phyloP scores from a whole-genome alignment of 2,113 vertebrate species.

The Oxyura jamaicensis region DNA sequence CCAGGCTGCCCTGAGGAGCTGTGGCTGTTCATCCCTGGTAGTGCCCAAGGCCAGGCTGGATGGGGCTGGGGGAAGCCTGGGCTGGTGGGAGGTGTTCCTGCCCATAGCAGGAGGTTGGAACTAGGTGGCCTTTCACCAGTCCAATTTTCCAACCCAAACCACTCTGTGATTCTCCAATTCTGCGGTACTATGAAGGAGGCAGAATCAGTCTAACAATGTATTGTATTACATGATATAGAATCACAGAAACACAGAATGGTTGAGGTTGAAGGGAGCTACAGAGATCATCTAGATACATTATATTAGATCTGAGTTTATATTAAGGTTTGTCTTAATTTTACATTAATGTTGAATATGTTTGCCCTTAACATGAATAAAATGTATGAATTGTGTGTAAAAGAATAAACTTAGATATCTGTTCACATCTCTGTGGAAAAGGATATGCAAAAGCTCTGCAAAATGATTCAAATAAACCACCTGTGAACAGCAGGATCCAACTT shows the following conservation, averaged over 20 bases:
- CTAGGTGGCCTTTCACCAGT: no score
- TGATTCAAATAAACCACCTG: background rate
- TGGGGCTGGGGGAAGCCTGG: no score
- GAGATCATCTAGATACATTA: no score
- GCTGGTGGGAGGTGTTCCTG: no score
- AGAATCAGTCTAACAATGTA: background rate
- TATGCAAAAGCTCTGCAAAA: background rate
- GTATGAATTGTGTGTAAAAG: background rate
- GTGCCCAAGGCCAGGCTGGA: no score
- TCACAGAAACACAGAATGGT: no score
- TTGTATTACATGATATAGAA: accelerated
- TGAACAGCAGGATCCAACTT: background rate
- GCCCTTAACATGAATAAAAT: background rate
- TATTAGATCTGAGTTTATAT: background rate
- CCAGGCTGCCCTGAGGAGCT: no score
- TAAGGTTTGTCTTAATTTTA: background rate
- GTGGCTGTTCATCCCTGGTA: no score
- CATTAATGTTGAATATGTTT: background rate
- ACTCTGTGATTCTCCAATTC: no score
- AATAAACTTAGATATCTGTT: background rate
- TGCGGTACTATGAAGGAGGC: background rate
- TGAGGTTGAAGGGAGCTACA: no score
- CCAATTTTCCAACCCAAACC: no score
- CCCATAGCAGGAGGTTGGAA: no score
- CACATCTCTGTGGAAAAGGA: background rate